These are phyloP conservation scores for Zaprionus taronus DNA, from an alignment of 1,140 invertebrate genomes.

Conservation along the genomic window DNA sequence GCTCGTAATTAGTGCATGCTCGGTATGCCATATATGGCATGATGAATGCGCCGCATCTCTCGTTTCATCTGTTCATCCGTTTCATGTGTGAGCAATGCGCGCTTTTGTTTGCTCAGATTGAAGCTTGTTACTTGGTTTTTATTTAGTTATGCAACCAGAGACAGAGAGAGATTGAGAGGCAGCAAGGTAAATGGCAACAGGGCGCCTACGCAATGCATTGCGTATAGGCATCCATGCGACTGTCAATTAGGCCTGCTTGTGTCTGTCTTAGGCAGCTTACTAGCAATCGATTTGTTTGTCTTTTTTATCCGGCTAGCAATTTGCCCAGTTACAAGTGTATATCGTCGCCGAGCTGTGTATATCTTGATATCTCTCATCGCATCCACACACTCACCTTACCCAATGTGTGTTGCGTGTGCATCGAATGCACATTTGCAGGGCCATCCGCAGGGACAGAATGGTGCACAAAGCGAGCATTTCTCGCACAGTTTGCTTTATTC, in stretches of 20 bases:
- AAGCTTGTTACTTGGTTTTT: conserved; percentile 61
- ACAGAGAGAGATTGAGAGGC: too few species aligned
- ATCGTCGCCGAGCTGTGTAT: neutral
- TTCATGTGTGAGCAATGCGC: conserved; percentile 20
- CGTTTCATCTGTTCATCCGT: neutral
- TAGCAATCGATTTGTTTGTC: conserved; percentile 54
- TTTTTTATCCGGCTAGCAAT: conserved; percentile 24
- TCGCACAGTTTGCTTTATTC: conserved; percentile 65
- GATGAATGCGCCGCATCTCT: neutral
- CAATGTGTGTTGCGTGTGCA: conserved; percentile 15
- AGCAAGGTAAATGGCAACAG: conserved; percentile 32
- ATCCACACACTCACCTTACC: neutral
- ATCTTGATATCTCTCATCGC: conserved; percentile 15
- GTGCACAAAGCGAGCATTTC: conserved; percentile 70
- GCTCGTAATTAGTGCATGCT: conserved; percentile 48
- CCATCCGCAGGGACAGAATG: conserved; percentile 50
- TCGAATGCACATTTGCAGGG: conserved; percentile 48
- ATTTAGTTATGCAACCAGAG: conserved; percentile 60
- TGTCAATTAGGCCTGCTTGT: conserved; percentile 60
- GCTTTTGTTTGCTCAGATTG: conserved; percentile 63
- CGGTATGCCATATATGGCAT: conserved; percentile 32
- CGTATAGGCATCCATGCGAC: conserved; percentile 23
- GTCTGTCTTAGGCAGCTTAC: conserved; percentile 42
- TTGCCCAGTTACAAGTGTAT: conserved; percentile 15
- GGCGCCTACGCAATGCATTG: conserved; percentile 56